A percentile compares a stretch with the other conserved stretches of the same genome.
These are phyloP conservation scores for Ctenosaura bakeri DNA, from an alignment of 2,797 vertebrate species.

Conservation along the genomic window DNA sequence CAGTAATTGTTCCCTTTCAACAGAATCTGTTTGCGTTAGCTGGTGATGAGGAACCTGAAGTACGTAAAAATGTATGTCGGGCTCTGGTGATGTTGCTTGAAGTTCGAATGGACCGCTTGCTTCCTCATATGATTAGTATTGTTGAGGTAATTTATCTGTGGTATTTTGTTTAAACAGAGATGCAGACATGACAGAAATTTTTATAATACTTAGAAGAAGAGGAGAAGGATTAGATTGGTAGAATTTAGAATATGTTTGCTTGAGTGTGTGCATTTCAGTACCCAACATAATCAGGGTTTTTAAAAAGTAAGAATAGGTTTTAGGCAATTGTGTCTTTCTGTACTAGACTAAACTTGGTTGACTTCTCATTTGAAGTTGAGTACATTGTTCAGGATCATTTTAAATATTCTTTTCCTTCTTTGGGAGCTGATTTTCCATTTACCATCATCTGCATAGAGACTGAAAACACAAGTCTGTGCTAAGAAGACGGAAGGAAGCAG, in stretches of 20 bases:
- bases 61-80: slow-evolving; percentile 90
- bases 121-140: slow-evolving; percentile 92
- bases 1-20: not conserved
- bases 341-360: not conserved
- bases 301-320: not conserved
- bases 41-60: slow-evolving; percentile 88
- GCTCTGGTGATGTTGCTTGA: slow-evolving; percentile 90
- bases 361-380: not conserved
- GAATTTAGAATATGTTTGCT: not conserved
- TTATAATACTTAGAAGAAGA: not conserved
- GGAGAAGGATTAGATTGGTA: not conserved
- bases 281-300: not conserved
- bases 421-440: not conserved
- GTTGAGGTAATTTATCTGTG: slow-evolving; percentile 81
- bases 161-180: not conserved
- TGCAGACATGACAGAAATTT: not conserved
- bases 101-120: slow-evolving; percentile 90
- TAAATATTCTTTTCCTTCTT: not conserved
- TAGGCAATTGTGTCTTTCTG: not conserved
- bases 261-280: not conserved
- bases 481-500: not conserved
- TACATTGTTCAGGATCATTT: not conserved
- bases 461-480: not conserved
- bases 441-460: not conserved
- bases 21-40: slow-evolving; percentile 90